Conservation (phyloP, 2,888 invertebrate species). For the Tenodera sinensis region DNA sequence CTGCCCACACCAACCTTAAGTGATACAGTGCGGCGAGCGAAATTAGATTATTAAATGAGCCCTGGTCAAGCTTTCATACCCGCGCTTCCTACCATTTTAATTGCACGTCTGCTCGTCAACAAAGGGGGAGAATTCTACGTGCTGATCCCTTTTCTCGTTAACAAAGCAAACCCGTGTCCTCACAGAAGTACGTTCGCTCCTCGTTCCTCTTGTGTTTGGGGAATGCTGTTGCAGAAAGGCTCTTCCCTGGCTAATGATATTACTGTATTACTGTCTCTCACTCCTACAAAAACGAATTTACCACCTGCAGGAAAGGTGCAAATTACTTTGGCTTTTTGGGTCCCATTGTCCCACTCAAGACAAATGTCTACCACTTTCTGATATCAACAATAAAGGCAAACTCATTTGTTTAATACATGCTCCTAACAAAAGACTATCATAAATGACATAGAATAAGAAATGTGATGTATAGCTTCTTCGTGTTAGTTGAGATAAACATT, state of each 20-base stretch:
- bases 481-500: too few relatives aligned
- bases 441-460: too few relatives aligned
- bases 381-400: too few relatives aligned
- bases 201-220: too few relatives aligned
- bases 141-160: not conserved
- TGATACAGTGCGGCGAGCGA: not conserved
- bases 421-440: too few relatives aligned
- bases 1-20: not conserved
- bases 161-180: not conserved
- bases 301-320: not conserved
- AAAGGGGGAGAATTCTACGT: not conserved
- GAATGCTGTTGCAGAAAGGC: not conserved
- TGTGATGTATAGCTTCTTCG: too few relatives aligned
- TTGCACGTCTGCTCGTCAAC: not conserved
- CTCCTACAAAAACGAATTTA: not conserved
- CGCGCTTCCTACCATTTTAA: too few relatives aligned
- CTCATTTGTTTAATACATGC: too few relatives aligned
- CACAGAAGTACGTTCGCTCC: too few relatives aligned
- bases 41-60: not conserved
- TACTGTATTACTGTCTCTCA: not conserved
- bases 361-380: too few relatives aligned
- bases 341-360: too few relatives aligned
- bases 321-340: not conserved
- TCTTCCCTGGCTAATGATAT: not conserved
- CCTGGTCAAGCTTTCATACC: not conserved